A percentile compares a stretch with the other conserved stretches of the same genome.
Evolutionary conservation across 2,888 invertebrate genomes (phyloP).

Genomic region (Stenurella melanura): DNA sequence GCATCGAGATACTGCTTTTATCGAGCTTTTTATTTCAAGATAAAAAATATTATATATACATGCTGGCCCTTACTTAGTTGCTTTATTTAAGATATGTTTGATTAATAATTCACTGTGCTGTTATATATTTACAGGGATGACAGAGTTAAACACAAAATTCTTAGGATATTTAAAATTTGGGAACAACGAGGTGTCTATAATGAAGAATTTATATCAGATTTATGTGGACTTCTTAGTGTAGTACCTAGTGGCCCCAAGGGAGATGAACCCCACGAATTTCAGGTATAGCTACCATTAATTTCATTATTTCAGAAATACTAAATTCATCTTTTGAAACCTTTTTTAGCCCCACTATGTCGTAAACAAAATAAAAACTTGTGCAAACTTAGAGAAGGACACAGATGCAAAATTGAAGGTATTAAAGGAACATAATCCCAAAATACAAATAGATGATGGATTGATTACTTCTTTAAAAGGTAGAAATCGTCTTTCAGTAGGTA

Average conservation of each 20-base stretch:
- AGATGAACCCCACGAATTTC: constrained; percentile 85
- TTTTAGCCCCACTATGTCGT: constrained; percentile 83
- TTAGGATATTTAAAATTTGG: constrained; percentile 97
- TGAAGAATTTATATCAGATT: constrained; percentile 90
- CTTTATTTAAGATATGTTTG: no score
- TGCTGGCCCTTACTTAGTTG: no score
- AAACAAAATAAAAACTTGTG: constrained; percentile 84
- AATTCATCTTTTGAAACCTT: constrained; percentile 7
- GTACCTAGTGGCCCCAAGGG: constrained; percentile 81
- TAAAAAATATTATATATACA: no score
- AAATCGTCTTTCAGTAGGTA: constrained; percentile 19
- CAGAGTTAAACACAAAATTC: constrained; percentile 89
- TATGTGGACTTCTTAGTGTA: constrained; percentile 88
- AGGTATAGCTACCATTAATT: constrained; percentile 73
- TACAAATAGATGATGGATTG: constrained; percentile 84
- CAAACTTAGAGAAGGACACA: constrained; percentile 83
- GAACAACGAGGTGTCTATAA: constrained; percentile 94
- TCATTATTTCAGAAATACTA: background rate
- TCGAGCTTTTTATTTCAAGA: no score
- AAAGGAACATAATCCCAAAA: constrained; percentile 80
- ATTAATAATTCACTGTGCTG: background rate
- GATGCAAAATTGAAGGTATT: constrained; percentile 82
- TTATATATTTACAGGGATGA: constrained; percentile 82
- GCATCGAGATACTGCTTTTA: no score
- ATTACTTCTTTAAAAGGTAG: constrained; percentile 88